Base-by-base conservation (phyloP, 1,140 invertebrate species). In the Bemisia tabaci region DNA sequence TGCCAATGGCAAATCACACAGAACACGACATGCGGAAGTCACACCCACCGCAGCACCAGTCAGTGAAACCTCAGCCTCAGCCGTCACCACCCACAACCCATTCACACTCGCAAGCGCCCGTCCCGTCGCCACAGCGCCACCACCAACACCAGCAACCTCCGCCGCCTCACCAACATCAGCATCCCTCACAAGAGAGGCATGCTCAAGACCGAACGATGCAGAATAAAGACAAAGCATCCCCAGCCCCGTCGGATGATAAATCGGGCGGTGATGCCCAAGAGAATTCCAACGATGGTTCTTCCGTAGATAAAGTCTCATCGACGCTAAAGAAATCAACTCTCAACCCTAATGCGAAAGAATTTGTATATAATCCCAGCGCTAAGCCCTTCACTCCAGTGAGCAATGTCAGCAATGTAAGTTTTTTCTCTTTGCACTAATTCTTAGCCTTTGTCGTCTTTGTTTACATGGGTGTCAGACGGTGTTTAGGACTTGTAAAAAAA, bases 261-360 rank as follows among this genome's bases (percentile, higher is more conserved):
- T 26, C 33, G 12, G 39, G 33, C 27, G 61, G 27, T 24, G 60
- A 65, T 60, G 59, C 63, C 0, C 2, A 59, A 63, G 24, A 22
- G n/a, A 60, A 59, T 71, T 73, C 77, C 5, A 61, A 5, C 5
- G 23, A n/a, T 5, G 5, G 2, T 5, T 61, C 63, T 22, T 60
- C 70, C 64, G 61, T 26, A 12, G 85, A 87, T 26, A 87, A 87
- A 71, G 80, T 83, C 59, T 80, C 83, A 2, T 80, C 78, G 61
- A 81, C 84, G 23, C 78, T 87, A 26, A 88, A 89, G 73, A 89
- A 89, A 73, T 92, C 88, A 22, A 91, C 84, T 0, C 80, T 93
- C 33, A 93, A 93, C 82, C 90, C 91, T 27, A 88, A 93, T 75
- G 90, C 90, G 22, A 93, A 93, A 77, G 90, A 92, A 79, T 93